Evolutionary conservation across 2,888 invertebrate species (phyloP), one percentile per base, ranked within the genome.

Genomic region (Ecdyonurus torrentis): DNA sequence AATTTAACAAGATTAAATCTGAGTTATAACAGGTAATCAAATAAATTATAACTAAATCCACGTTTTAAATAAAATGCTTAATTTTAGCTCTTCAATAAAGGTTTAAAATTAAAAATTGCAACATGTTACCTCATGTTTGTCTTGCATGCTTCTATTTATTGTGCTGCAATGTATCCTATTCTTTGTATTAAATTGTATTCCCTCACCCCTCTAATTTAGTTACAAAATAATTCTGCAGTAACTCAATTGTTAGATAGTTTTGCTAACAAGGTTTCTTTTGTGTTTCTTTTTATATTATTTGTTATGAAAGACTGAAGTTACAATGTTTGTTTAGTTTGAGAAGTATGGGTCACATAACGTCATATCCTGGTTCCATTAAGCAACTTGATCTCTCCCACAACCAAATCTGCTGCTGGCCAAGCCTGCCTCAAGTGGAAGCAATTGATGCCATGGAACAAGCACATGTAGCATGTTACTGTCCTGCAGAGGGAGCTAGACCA

Each of bases 311-410:
- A n/a, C n/a, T n/a, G n/a, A n/a, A n/a, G n/a, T n/a, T n/a, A n/a
- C n/a, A n/a, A n/a, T n/a, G n/a, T n/a, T n/a, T n/a, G n/a, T n/a
- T n/a, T 64, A 72, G 71, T 61, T 66, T 73, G 55, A 66, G 71
- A 23, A 72, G 70, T 60, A 87, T 94, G 85, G 92, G 92, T 1
- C 86, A 87, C 70, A 89, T 96, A 63, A 91, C 91, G 15, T 88
- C 89, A 62, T 95, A 93, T 74, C 97, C 98, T 0, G 84, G 86
- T 53, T 85, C 86, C 59, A 77, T 98, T 7, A 91, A 94, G 65
- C 93, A 95, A 72, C 76, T 99, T 55, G 97, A 98, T 76, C 79
- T 98, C 52, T 92, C 93, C 59, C 90, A 92, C 73, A 97, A 96
- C 75, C 86, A 88, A 74, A 90, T 95, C 68, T 85, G 86, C 0